A percentile compares a stretch with the other conserved stretches of the same genome.
These are phyloP conservation scores for Halcyon chelicuti DNA, from an alignment of 2,797 vertebrate genomes.

Conservation along the genomic window DNA sequence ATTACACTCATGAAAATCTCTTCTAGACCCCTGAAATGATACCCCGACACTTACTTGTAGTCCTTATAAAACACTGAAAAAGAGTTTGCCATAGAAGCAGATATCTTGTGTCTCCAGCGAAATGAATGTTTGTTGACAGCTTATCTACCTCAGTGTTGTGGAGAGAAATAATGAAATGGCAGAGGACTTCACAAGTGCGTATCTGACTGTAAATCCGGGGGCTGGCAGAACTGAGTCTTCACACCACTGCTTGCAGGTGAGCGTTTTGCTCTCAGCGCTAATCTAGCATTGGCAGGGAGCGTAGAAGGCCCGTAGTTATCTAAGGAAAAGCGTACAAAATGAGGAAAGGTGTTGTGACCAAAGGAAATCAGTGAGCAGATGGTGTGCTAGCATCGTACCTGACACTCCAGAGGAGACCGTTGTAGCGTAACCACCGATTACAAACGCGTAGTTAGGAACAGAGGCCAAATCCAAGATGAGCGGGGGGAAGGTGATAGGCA, in stretches of 20 bases:
- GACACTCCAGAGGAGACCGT: conserved; percentile 32
- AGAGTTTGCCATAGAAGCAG: background rate
- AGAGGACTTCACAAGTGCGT: background rate
- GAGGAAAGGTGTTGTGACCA: conserved; percentile 24
- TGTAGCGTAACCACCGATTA: background rate
- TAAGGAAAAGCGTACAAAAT: background rate
- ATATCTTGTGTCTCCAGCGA: background rate
- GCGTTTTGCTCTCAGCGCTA: background rate
- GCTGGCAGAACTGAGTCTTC: background rate
- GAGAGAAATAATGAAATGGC: conserved; percentile 27
- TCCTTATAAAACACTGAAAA: background rate
- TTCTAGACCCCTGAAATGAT: background rate
- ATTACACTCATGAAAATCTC: background rate
- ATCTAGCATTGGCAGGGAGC: background rate
- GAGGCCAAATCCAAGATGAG: background rate
- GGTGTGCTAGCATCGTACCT: conserved; percentile 40
- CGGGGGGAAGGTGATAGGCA: background rate
- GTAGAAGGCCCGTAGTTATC: background rate
- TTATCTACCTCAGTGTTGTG: background rate
- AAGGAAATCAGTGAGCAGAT: conserved; percentile 59
- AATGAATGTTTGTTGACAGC: conserved; percentile 6
- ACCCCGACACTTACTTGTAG: background rate
- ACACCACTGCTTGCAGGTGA: background rate
- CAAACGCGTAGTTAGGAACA: background rate
- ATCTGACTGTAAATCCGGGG: background rate